Evolutionary conservation across 2,113 vertebrate species (phyloP).

Genomic region (Dipodomys stephensi): DNA sequence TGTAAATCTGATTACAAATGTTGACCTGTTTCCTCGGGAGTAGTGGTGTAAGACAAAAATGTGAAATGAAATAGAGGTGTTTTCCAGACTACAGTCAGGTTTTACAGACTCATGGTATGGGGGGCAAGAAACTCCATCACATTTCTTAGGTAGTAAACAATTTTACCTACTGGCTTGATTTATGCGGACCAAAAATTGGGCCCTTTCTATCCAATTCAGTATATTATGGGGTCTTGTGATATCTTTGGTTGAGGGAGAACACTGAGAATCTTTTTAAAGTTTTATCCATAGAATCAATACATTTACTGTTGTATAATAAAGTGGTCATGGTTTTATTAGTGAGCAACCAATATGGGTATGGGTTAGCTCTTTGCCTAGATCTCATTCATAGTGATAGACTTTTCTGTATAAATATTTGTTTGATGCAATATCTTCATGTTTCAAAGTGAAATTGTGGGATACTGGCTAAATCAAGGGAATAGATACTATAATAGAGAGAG

Average conservation of each 20-base stretch:
- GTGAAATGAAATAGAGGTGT: background rate
- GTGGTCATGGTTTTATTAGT: conserved; percentile 29
- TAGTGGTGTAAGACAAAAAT: background rate
- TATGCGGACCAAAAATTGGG: background rate
- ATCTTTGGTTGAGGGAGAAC: background rate
- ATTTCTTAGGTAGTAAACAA: background rate
- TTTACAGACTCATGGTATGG: background rate
- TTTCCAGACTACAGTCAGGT: conserved; percentile 12
- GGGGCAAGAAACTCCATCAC: background rate
- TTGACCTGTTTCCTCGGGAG: conserved; percentile 26
- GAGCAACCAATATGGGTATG: background rate
- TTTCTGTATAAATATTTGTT: background rate
- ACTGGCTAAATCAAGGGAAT: conserved; percentile 1
- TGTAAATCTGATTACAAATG: conserved; percentile 35
- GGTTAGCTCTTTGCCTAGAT: background rate
- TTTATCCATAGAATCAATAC: background rate
- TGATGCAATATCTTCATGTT: background rate
- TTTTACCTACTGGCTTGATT: background rate
- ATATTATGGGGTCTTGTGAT: background rate
- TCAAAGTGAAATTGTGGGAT: conserved; percentile 31
- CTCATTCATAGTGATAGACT: background rate
- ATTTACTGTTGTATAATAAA: background rate
- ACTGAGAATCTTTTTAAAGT: background rate
- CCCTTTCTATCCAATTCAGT: background rate
- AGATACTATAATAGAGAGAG: background rate